A percentile compares a stretch with the other conserved stretches of the same genome.
phyloP scores from a whole-genome alignment of 2,888 invertebrate species.

The Syritta pipiens region DNA sequence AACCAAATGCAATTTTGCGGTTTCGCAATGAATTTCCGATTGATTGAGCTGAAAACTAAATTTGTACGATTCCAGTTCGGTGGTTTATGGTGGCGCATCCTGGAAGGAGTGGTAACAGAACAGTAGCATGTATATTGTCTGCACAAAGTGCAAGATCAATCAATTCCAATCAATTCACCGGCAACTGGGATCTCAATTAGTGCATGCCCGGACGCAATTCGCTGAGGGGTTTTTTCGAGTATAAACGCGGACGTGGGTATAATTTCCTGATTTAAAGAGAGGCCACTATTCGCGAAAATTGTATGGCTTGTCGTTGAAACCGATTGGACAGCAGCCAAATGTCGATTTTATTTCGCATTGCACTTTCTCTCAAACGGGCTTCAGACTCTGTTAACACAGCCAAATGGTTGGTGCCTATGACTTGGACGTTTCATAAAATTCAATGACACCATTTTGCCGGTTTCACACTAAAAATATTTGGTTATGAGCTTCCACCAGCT shows the following conservation, averaged over 20 bases:
- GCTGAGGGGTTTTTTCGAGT: constrained; percentile 6
- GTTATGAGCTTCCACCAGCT: constrained; percentile 31
- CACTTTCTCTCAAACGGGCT: constrained; percentile 19
- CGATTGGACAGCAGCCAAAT: constrained; percentile 57
- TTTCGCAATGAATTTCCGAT: constrained; percentile 67
- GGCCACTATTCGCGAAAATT: constrained; percentile 22
- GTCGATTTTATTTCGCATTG: too few relatives aligned
- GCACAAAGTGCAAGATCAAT: constrained; percentile 44
- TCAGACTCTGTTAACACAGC: constrained; percentile 35
- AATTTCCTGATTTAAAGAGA: constrained; percentile 14
- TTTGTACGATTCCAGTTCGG: constrained; percentile 64
- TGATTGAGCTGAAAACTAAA: constrained; percentile 69
- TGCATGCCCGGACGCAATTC: constrained; percentile 20
- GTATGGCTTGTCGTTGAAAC: constrained; percentile 25
- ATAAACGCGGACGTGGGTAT: background rate
- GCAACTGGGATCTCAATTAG: constrained; percentile 47
- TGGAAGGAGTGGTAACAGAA: background rate
- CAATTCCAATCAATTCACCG: constrained; percentile 51
- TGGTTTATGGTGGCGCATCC: constrained; percentile 22
- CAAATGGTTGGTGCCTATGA: constrained; percentile 5
- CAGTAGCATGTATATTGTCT: constrained; percentile 18
- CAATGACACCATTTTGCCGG: too few relatives aligned
- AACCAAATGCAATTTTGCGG: constrained; percentile 67
- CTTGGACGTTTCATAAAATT: constrained; percentile 17
- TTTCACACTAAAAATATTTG: background rate